These are phyloP conservation scores for Brachyhypopomus occidentalis DNA, from an alignment of 2,113 vertebrate genomes.

Conservation along the genomic window DNA sequence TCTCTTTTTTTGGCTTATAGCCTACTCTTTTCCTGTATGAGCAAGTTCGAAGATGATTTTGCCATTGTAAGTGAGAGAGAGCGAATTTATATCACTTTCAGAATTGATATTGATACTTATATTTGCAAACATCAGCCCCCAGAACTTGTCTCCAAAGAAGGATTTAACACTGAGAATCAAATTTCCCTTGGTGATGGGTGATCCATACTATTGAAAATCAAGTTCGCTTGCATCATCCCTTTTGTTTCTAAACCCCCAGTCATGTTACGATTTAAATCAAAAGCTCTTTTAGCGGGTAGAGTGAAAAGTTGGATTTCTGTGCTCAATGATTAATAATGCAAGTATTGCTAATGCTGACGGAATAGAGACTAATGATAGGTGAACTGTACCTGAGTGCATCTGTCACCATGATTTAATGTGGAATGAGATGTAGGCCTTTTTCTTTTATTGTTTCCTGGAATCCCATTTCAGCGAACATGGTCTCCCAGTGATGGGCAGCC, in stretches of 20 bases:
- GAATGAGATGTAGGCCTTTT: constrained; percentile 31
- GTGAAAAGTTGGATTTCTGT: constrained; percentile 12
- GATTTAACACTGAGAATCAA: too few relatives aligned
- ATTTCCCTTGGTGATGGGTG: neutral
- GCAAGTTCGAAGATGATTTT: too few relatives aligned
- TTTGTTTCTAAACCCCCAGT: neutral
- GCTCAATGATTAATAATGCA: constrained; percentile 38
- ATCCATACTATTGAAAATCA: neutral
- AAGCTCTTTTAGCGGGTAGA: constrained; percentile 15
- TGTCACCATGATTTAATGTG: constrained; percentile 27
- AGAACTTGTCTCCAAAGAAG: too few relatives aligned
- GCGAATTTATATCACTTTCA: too few relatives aligned
- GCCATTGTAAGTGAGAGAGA: too few relatives aligned
- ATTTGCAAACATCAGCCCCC: neutral
- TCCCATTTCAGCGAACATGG: constrained; percentile 18
- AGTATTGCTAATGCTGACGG: constrained; percentile 43
- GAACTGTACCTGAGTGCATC: constrained; percentile 16
- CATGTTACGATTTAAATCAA: constrained; percentile 2
- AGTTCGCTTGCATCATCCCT: neutral
- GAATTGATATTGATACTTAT: neutral
- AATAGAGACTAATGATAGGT: constrained; percentile 24
- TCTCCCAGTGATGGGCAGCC: constrained; percentile 25
- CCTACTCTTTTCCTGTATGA: too few relatives aligned
- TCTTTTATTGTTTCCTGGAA: constrained; percentile 27
- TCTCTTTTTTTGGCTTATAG: too few relatives aligned